These are phyloP conservation scores for Aptenodytes forsteri DNA, from an alignment of 2,113 vertebrate genomes.

Conservation along the genomic window DNA sequence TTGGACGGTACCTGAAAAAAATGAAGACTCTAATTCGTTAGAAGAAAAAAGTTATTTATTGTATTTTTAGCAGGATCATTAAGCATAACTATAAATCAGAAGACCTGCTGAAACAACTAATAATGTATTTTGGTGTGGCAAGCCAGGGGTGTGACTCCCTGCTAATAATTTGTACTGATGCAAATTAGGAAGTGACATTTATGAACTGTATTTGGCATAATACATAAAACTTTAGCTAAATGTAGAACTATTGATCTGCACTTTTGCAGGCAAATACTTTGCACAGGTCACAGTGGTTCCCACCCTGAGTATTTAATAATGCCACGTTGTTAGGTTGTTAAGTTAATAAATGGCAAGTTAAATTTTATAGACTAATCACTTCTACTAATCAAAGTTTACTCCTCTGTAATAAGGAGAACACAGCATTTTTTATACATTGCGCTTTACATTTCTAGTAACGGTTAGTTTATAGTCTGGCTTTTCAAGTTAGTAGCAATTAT, in stretches of 20 bases:
- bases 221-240: constrained; percentile 51
- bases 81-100: constrained; percentile 47
- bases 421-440: not conserved
- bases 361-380: constrained; percentile 47
- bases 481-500: not conserved
- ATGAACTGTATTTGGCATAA: constrained; percentile 63
- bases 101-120: constrained; percentile 27
- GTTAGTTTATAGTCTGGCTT: not conserved
- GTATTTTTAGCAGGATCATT: constrained; percentile 17
- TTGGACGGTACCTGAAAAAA: not conserved
- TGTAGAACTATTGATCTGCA: constrained; percentile 35
- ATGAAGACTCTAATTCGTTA: not conserved
- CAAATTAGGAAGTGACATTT: constrained; percentile 65
- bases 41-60: constrained; percentile 39
- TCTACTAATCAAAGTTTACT: constrained; percentile 21
- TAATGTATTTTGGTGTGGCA: not conserved
- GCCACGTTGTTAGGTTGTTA: constrained; percentile 16
- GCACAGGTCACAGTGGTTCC: constrained; percentile 8
- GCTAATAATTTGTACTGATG: constrained; percentile 59
- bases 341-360: constrained; percentile 53
- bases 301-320: constrained; percentile 21
- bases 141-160: constrained; percentile 30
- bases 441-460: not conserved
- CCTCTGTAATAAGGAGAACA: not conserved
- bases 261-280: constrained; percentile 44